Base-by-base conservation (phyloP, 2,888 invertebrate genomes). In the Drosophila pullipes region DNA sequence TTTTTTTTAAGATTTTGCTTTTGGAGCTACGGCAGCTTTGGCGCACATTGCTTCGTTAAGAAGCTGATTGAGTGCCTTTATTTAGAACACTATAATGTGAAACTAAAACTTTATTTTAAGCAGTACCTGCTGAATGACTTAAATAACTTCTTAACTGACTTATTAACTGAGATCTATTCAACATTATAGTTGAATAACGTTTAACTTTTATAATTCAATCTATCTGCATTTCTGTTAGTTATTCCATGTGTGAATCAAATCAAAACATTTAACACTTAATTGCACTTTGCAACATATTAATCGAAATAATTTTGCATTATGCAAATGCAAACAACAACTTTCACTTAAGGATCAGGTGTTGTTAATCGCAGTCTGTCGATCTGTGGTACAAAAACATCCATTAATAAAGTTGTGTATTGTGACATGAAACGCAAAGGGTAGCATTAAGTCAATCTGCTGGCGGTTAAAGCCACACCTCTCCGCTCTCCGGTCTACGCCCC, bases 331-430 rank as follows among this genome's bases (percentile, higher is more conserved):
- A 41, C 53, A 47, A 22, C 37, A 18, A 41, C 71, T 69, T 53
- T 53, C 44, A 54, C 58, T 41, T 37, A 33, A 33, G 49, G 49
- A 71, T 65, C 54, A 41, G n/a, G 3, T 65, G n/a, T 3, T 13
- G 49, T 1, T 59, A 65, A 72, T 72, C 72, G 54, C 49, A 9
- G 35, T 37, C 53, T 35, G 54, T 55, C 54, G 72, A 72, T 72
- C 65, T 59, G 11, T 31, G 6, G 71, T 71, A 59, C 35, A 58
- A 37, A 47, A 57, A 74, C 53, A 61, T 54, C 47, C 73, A 74
- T 74, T 73, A 67, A 74, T 73, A 67, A 58, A 65, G 55, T 65
- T 49, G 65, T 62, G 47, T 39, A 50, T 73, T 39, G 60, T 53
- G 54, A 61, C 73, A 72, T 62, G 73, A 62, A 59, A 62, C 49